Conservation (phyloP, 2,888 invertebrate species). For the Eupithecia dodoneata region DNA sequence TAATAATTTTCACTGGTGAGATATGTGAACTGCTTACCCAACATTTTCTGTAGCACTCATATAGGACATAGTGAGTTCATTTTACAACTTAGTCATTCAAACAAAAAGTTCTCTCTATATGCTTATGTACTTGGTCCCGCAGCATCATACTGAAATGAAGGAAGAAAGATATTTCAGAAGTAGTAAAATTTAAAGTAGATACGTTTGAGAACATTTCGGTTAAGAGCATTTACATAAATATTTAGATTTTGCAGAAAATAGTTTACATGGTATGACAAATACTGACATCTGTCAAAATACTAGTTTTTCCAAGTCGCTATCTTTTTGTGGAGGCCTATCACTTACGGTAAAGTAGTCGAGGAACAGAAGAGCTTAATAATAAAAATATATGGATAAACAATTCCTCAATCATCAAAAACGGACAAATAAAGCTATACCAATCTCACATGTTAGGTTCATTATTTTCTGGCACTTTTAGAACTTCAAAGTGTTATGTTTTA, state of each 20-base stretch:
- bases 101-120: constrained; percentile 60
- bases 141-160: constrained; percentile 68
- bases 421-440: constrained; percentile 48
- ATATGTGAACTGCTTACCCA: constrained; percentile 63
- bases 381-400: background rate
- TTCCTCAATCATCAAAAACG: constrained; percentile 28
- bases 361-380: background rate
- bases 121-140: constrained; percentile 70
- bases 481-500: constrained; percentile 22
- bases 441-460: constrained; percentile 65
- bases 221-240: constrained; percentile 61
- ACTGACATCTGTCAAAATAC: constrained; percentile 75
- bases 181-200: constrained; percentile 34
- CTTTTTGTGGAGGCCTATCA: constrained; percentile 20
- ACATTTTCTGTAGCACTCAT: constrained; percentile 83
- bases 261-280: constrained; percentile 62
- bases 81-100: constrained; percentile 72
- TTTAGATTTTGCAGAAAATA: constrained; percentile 59
- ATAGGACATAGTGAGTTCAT: constrained; percentile 82
- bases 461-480: constrained; percentile 58
- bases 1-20: background rate
- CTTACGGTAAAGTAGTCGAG: background rate
- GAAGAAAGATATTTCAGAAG: constrained; percentile 25
- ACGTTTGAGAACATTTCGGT: constrained; percentile 37
- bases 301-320: constrained; percentile 39